These are phyloP conservation scores for Delia radicum DNA, from an alignment of 1,140 invertebrate genomes.

Conservation along the genomic window DNA sequence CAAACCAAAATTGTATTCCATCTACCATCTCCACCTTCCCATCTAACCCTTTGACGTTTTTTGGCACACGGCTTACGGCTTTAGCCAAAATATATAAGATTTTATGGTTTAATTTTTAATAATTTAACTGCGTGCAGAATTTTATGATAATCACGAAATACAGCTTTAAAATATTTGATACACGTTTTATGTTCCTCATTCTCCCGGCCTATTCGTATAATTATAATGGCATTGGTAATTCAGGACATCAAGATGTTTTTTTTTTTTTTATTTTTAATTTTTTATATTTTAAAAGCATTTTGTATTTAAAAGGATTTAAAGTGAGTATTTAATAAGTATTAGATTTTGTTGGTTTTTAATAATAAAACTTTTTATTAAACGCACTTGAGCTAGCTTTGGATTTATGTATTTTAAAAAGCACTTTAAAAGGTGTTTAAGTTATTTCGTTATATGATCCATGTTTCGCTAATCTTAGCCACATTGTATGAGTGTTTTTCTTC, in stretches of 20 bases:
- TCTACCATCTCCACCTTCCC: not conserved
- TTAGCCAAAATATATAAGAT: not conserved
- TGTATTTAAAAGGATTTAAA: not conserved
- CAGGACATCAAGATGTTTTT: not conserved
- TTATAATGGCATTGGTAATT: not conserved
- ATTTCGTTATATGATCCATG: no score
- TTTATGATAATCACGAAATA: constrained; percentile 8
- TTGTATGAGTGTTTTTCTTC: no score
- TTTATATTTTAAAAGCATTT: not conserved
- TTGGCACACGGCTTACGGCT: constrained; percentile 1
- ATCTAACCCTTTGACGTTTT: not conserved
- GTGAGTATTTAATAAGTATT: no score
- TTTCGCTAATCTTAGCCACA: no score
- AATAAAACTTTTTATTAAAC: no score
- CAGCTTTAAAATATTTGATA: constrained; percentile 7
- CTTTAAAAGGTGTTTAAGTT: no score
- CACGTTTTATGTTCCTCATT: not conserved
- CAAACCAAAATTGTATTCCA: not conserved
- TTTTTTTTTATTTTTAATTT: not conserved
- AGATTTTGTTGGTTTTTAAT: no score
- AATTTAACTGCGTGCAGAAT: constrained; percentile 9
- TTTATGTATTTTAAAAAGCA: no score
- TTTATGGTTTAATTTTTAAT: constrained; percentile 12
- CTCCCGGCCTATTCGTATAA: not conserved
- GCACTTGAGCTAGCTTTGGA: no score